phyloP scores from a whole-genome alignment of 2,113 vertebrate genomes.

The Phrynocephalus versicolor region DNA sequence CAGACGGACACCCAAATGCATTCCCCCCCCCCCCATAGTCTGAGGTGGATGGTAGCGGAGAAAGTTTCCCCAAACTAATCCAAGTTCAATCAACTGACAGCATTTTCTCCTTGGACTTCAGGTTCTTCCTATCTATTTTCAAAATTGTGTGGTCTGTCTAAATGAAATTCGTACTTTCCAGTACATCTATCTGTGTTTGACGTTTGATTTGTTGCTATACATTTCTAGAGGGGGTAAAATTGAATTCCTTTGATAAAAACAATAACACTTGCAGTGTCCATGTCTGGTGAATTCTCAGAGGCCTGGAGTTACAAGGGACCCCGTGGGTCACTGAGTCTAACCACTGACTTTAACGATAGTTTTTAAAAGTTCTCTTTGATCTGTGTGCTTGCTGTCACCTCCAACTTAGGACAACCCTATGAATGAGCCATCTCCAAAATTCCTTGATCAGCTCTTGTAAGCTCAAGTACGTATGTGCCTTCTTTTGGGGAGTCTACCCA shows the following conservation, averaged over 20 bases:
- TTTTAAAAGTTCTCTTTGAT: too few relatives aligned
- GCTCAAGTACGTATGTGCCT: too few relatives aligned
- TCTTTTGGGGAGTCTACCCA: too few relatives aligned
- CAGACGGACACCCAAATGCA: slow-evolving; percentile 18
- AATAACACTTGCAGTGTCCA: slow-evolving; percentile 35
- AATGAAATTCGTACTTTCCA: slow-evolving; percentile 61
- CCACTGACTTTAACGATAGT: not conserved
- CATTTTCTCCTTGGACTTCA: slow-evolving; percentile 61
- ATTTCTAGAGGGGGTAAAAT: slow-evolving; percentile 47
- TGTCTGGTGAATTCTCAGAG: slow-evolving; percentile 22
- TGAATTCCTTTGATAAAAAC: slow-evolving; percentile 55
- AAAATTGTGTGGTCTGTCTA: slow-evolving; percentile 46
- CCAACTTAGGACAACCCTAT: too few relatives aligned
- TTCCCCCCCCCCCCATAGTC: too few relatives aligned
- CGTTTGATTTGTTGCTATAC: slow-evolving; percentile 46
- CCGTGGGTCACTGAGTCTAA: too few relatives aligned
- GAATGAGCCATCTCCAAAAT: too few relatives aligned
- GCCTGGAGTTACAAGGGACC: too few relatives aligned
- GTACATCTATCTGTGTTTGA: slow-evolving; percentile 46
- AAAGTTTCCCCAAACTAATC: slow-evolving; percentile 60
- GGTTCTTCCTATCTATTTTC: slow-evolving; percentile 57
- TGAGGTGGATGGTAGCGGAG: slow-evolving; percentile 29
- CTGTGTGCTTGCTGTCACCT: too few relatives aligned
- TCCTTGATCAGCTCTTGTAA: too few relatives aligned
- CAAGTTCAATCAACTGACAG: slow-evolving; percentile 54